Evolutionary conservation across 2,888 invertebrate species (phyloP).

Genomic region (Willowsia nigromaculata): DNA sequence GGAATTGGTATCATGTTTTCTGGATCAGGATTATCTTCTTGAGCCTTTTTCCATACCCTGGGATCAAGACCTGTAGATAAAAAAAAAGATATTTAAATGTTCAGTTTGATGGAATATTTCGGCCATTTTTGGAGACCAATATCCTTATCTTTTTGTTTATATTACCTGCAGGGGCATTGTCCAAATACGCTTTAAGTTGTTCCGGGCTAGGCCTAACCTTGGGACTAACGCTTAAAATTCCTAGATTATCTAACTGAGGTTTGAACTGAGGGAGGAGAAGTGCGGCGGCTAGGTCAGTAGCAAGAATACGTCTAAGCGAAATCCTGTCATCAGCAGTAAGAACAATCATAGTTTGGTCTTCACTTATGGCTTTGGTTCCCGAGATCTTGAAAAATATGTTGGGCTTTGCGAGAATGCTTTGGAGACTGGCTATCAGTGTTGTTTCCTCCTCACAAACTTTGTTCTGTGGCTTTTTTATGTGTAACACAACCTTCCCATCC

Average conservation of each 20-base stretch:
- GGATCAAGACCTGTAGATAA: slow-evolving; percentile 89
- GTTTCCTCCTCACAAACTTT: slow-evolving; percentile 85
- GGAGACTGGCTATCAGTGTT: slow-evolving; percentile 85
- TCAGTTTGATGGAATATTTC: background rate
- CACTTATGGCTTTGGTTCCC: slow-evolving; percentile 88
- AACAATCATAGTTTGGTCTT: slow-evolving; percentile 88
- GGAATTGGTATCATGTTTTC: slow-evolving; percentile 94
- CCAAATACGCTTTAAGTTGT: slow-evolving; percentile 92
- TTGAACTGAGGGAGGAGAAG: slow-evolving; percentile 86
- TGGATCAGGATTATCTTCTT: slow-evolving; percentile 96
- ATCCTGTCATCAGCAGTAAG: slow-evolving; percentile 80
- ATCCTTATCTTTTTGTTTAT: too few species aligned
- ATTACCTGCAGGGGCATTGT: slow-evolving; percentile 90
- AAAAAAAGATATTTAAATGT: background rate
- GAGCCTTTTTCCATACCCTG: slow-evolving; percentile 97
- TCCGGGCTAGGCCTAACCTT: slow-evolving; percentile 89
- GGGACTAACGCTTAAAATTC: slow-evolving; percentile 86
- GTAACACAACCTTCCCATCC: slow-evolving; percentile 92
- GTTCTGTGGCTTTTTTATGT: slow-evolving; percentile 87
- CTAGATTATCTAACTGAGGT: slow-evolving; percentile 87
- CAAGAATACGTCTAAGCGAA: slow-evolving; percentile 85
- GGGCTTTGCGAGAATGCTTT: slow-evolving; percentile 89
- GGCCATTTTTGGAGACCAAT: slow-evolving; percentile 70
- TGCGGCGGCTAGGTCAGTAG: slow-evolving; percentile 87
- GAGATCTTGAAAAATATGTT: slow-evolving; percentile 90